These are phyloP conservation scores for Triops cancriformis DNA, from an alignment of 1,140 invertebrate species.

Conservation along the genomic window DNA sequence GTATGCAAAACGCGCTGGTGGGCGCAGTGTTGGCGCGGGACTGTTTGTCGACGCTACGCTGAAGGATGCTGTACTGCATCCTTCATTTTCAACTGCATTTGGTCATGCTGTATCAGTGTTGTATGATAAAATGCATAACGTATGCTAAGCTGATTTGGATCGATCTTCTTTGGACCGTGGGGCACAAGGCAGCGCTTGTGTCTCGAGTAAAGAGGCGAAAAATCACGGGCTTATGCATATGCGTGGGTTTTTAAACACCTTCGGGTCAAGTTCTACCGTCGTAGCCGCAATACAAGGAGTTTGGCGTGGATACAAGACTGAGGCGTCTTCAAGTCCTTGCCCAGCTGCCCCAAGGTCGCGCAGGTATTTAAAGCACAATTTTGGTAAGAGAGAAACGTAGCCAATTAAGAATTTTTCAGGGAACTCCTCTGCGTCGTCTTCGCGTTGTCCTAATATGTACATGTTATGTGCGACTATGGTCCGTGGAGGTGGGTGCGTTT, in stretches of 20 bases:
- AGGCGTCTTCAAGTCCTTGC: neutral
- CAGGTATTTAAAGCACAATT: neutral
- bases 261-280: neutral
- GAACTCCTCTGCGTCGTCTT: neutral
- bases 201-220: neutral
- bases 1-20: neutral
- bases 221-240: neutral
- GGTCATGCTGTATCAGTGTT: neutral
- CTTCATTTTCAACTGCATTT: too few relatives aligned
- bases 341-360: neutral
- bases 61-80: neutral
- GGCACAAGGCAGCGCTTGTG: neutral
- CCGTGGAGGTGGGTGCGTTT: neutral
- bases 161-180: neutral
- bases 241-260: neutral
- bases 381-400: neutral
- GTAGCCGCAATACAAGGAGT: too few relatives aligned
- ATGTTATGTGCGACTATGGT: neutral
- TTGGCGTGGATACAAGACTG: neutral
- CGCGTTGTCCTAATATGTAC: neutral
- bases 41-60: neutral
- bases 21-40: neutral
- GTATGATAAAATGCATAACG: neutral
- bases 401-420: neutral
- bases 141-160: neutral